Evolutionary conservation across 2,888 invertebrate genomes (phyloP).

Genomic region (Cryptophagus acutangulus): DNA sequence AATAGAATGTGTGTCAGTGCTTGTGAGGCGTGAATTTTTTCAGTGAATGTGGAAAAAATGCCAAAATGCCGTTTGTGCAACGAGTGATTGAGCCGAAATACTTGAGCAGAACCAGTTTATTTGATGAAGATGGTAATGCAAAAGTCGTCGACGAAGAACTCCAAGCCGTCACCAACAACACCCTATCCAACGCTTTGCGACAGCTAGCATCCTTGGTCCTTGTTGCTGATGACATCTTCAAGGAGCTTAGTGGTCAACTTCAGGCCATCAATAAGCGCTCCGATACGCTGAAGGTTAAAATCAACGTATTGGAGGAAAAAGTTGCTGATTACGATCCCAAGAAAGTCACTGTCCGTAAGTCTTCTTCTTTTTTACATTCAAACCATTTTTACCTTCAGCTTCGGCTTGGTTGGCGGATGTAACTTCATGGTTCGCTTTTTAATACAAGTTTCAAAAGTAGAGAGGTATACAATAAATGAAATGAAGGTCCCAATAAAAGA

Average conservation of each 20-base stretch:
- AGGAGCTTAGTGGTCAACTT: constrained; percentile 71
- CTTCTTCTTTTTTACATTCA: too few species aligned
- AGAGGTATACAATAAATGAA: too few species aligned
- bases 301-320: constrained; percentile 65
- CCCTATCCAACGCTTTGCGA: constrained; percentile 75
- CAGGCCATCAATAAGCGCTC: constrained; percentile 70
- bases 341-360: constrained; percentile 93
- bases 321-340: constrained; percentile 77
- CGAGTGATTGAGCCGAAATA: constrained; percentile 77
- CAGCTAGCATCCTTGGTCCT: constrained; percentile 82
- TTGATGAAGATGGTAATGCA: constrained; percentile 56
- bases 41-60: neutral
- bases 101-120: constrained; percentile 65
- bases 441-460: too few species aligned
- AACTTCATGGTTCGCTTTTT: too few species aligned
- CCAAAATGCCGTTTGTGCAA: constrained; percentile 80
- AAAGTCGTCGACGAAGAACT: constrained; percentile 69
- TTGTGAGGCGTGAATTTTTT: constrained; percentile 2
- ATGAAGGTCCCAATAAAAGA: too few species aligned
- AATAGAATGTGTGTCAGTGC: constrained; percentile 2
- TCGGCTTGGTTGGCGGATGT: too few species aligned
- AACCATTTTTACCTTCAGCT: too few species aligned
- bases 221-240: constrained; percentile 81
- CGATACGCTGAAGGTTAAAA: constrained; percentile 62
- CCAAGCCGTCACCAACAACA: constrained; percentile 81